Percentiles rank a stretch among this genome's conserved stretches.
phyloP scores from a whole-genome alignment of 2,888 invertebrate species.

The Druceiella hillmani region DNA sequence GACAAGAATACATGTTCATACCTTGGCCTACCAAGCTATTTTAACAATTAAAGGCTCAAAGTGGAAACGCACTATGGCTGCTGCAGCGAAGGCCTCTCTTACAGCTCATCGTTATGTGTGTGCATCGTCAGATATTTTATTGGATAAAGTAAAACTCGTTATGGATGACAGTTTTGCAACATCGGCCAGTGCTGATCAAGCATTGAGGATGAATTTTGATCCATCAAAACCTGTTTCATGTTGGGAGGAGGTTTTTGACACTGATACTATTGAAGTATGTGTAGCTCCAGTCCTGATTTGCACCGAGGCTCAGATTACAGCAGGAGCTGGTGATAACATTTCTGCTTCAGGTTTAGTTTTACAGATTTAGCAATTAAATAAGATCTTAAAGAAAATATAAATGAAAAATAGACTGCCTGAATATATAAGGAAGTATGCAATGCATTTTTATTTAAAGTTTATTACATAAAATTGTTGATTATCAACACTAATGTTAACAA shows the following conservation, averaged over 20 bases:
- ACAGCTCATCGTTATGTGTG: constrained; percentile 82
- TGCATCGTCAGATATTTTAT: constrained; percentile 54
- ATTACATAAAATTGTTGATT: too few relatives aligned
- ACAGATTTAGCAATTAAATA: constrained; percentile 52
- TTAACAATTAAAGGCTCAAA: constrained; percentile 60
- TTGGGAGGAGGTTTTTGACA: constrained; percentile 64
- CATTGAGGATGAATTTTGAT: constrained; percentile 58
- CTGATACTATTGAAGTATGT: constrained; percentile 60
- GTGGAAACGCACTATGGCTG: constrained; percentile 75
- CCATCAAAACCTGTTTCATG: constrained; percentile 72
- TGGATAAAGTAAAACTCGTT: constrained; percentile 52
- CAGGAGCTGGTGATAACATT: constrained; percentile 84
- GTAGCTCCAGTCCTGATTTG: constrained; percentile 82
- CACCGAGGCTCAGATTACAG: constrained; percentile 73
- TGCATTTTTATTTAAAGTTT: too few relatives aligned
- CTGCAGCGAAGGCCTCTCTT: constrained; percentile 77
- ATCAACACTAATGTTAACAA: too few relatives aligned
- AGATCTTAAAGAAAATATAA: too few relatives aligned
- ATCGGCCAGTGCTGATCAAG: constrained; percentile 49
- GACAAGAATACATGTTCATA: constrained; percentile 78
- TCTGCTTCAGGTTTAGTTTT: constrained; percentile 82
- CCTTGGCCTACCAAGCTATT: constrained; percentile 82
- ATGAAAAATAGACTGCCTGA: too few relatives aligned
- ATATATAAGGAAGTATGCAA: too few relatives aligned
- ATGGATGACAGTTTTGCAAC: constrained; percentile 82